These are phyloP conservation scores for Palythoa caribaeorum DNA, from an alignment of 92 coral and sea anemone species.

Conservation along the genomic window DNA sequence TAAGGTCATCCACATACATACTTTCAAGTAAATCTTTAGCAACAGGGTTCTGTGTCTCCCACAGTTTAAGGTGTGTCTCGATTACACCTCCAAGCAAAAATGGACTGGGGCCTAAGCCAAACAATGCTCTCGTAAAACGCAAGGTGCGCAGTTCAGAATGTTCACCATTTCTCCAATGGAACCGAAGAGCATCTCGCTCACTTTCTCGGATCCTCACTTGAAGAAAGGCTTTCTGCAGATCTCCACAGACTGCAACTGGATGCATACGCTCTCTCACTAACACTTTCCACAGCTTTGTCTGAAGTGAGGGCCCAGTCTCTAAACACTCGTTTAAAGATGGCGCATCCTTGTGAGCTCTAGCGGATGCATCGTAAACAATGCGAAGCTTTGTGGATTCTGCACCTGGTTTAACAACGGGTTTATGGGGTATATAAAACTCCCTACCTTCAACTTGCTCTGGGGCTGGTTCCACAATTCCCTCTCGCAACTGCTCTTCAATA, in stretches of 20 bases:
- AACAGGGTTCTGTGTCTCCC: constrained; percentile 28
- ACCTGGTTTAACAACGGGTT: constrained; percentile 17
- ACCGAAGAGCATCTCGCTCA: constrained; percentile 12
- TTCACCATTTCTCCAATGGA: constrained; percentile 9
- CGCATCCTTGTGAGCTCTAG: constrained; percentile 22
- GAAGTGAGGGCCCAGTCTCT: not conserved
- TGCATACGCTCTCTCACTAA: constrained; percentile 4
- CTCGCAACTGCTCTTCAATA: constrained; percentile 20
- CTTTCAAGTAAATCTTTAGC: constrained; percentile 13
- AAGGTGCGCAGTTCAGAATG: constrained; percentile 2
- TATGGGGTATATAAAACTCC: constrained; percentile 40
- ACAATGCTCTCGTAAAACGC: constrained; percentile 12
- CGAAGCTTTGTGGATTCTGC: constrained; percentile 19
- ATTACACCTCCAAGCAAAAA: constrained; percentile 25
- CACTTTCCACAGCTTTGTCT: constrained; percentile 28
- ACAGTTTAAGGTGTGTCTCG: constrained; percentile 16
- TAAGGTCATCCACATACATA: constrained; percentile 32
- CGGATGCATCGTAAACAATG: constrained; percentile 17
- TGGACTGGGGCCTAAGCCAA: not conserved
- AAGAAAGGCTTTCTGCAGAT: constrained; percentile 17
- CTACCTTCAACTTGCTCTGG: not conserved
- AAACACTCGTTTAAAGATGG: constrained; percentile 30
- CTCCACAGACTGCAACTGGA: not conserved
- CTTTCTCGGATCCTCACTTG: constrained; percentile 10
- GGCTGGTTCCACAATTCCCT: constrained; percentile 31